A percentile compares a stretch with the other conserved stretches of the same genome.
Evolutionary conservation across 2,888 invertebrate genomes (phyloP).

Genomic region (Cosmia pyralina): DNA sequence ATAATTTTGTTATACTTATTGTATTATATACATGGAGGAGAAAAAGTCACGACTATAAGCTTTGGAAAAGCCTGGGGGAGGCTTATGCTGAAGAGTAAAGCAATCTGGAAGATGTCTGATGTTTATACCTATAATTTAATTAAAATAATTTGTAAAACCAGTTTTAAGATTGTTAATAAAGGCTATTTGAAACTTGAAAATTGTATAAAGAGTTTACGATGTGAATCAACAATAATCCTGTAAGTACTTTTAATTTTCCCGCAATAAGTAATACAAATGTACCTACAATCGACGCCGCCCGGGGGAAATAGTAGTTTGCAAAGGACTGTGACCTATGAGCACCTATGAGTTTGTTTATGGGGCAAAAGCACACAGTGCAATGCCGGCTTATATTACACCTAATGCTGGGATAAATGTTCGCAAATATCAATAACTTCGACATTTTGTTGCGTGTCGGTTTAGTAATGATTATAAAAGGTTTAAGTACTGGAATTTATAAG

Average conservation of each 20-base stretch:
- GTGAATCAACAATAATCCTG: slow-evolving; percentile 9
- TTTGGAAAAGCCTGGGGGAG: too few species aligned
- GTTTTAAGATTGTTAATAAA: too few species aligned
- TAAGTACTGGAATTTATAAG: slow-evolving; percentile 2
- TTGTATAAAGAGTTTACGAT: slow-evolving; percentile 7
- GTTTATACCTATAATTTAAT: too few species aligned
- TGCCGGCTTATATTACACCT: slow-evolving; percentile 32
- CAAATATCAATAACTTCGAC: slow-evolving; percentile 46
- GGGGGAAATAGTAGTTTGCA: slow-evolving; percentile 46
- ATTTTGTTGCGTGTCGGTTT: slow-evolving; percentile 44
- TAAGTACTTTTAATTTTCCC: background rate
- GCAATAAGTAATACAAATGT: slow-evolving; percentile 23
- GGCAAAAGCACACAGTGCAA: slow-evolving; percentile 30
- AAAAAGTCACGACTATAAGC: too few species aligned
- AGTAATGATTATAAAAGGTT: slow-evolving; percentile 26
- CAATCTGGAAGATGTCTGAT: too few species aligned
- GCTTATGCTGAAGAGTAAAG: too few species aligned
- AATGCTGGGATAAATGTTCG: slow-evolving; percentile 32
- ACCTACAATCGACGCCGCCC: slow-evolving; percentile 15
- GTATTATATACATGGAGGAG: too few species aligned
- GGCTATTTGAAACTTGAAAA: background rate
- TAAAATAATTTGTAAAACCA: too few species aligned
- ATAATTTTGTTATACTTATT: background rate
- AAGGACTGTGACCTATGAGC: slow-evolving; percentile 43
- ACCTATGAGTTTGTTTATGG: slow-evolving; percentile 39